A percentile compares a stretch with the other conserved stretches of the same genome.
phyloP scores from a whole-genome alignment of 2,888 invertebrate genomes.

The Atethmia centrago region DNA sequence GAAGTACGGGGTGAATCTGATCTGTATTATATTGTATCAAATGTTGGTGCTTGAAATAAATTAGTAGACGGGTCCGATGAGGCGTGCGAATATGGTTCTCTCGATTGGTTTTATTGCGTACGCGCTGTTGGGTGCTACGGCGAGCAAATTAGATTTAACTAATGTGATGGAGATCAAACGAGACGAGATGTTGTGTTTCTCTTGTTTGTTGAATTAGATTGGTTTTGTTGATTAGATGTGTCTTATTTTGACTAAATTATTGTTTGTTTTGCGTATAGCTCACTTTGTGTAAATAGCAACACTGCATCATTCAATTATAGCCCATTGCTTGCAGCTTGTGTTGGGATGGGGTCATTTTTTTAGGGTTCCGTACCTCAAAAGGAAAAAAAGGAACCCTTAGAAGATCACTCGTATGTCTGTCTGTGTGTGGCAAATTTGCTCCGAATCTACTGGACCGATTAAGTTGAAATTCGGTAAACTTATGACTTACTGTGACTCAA shows the following conservation, averaged over 20 bases:
- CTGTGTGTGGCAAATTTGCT: too few species aligned
- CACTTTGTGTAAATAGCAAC: not conserved
- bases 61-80: constrained; percentile 67
- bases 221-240: constrained; percentile 26
- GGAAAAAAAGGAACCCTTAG: too few species aligned
- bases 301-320: constrained; percentile 5
- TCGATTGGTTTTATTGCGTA: constrained; percentile 72
- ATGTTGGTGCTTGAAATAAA: constrained; percentile 69
- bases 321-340: too few species aligned
- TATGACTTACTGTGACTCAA: too few species aligned
- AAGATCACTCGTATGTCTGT: too few species aligned
- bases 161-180: constrained; percentile 58
- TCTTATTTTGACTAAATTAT: constrained; percentile 24
- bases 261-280: constrained; percentile 14
- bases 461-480: too few species aligned
- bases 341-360: not conserved
- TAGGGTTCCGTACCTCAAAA: too few species aligned
- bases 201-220: constrained; percentile 31
- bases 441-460: too few species aligned
- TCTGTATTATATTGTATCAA: constrained; percentile 70
- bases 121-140: constrained; percentile 41
- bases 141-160: constrained; percentile 55
- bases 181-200: constrained; percentile 24
- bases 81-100: constrained; percentile 75
- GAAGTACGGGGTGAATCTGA: constrained; percentile 71